Percentiles rank a stretch among this genome's conserved stretches.
These are phyloP conservation scores for Gambelia wislizenii DNA, from an alignment of 2,797 vertebrate species.

Conservation along the genomic window DNA sequence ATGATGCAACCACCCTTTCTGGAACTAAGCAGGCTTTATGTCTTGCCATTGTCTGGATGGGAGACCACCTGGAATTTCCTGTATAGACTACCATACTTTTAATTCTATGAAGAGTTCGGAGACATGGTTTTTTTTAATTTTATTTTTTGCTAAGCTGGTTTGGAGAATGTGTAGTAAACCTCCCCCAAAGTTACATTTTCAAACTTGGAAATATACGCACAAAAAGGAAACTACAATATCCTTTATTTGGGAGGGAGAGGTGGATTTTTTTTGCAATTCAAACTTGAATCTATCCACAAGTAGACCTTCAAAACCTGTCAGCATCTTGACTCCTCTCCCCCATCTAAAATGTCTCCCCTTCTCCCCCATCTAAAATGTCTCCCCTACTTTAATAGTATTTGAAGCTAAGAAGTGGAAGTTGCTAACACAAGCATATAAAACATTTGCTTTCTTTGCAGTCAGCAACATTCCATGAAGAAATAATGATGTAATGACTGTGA, in stretches of 20 bases:
- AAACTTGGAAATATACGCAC: no score
- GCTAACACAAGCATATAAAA: background rate
- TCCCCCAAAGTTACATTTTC: no score
- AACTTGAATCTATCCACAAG: background rate
- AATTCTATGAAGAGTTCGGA: background rate
- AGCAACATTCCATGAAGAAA: conserved; percentile 13
- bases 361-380: background rate
- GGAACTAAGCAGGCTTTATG: background rate
- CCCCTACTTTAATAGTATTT: background rate
- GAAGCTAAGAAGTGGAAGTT: background rate
- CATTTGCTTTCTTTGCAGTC: background rate
- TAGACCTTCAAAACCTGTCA: background rate
- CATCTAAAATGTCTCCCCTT: background rate
- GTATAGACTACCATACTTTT: background rate
- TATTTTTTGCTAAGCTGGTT: no score
- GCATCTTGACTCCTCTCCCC: background rate
- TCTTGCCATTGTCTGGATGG: background rate
- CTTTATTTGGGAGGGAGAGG: background rate
- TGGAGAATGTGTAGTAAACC: no score
- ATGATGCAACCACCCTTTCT: background rate
- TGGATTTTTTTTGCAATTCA: background rate
- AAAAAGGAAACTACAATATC: background rate
- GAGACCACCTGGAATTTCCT: background rate
- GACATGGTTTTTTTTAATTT: no score
- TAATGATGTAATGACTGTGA: conserved; percentile 2